Evolutionary conservation across 2,797 vertebrate genomes (phyloP), one percentile per base, ranked within the genome.

Genomic region (Crenichthys baileyi): DNA sequence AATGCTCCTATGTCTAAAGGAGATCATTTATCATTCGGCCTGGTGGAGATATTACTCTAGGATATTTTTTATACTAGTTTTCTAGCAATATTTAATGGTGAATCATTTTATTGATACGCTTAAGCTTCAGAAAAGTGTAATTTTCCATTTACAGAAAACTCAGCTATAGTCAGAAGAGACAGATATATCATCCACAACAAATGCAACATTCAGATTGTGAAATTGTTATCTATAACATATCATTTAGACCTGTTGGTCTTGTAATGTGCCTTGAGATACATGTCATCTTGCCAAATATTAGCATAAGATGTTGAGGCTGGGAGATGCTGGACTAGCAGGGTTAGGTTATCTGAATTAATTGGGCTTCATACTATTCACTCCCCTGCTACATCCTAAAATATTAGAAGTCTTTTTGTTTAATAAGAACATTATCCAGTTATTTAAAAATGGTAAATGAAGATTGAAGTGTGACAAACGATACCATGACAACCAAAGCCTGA

Each of bases 1-100:
- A 90, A 91, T 85, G 22, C 79, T 86, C 85, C 79, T 80, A 76
- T 84, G 83, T 89, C 82, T 87, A 81, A 88, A 80, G 79, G 75
- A 85, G 81, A 84, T 82, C 67, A 70, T 74, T 79, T 77, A 77
- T 74, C 79, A 65, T 63, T 55, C 65, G 51, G 56, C 89, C 86
- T 87, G 85, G 82, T 68, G 76, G 81, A 90, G 41, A 58, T 63
- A 90, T 89, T 86, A 84, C 70, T 78, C 51, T 65, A 63, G 31
- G 68, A 73, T 2, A 11, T n/a, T 73, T 71, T 73, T 77, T 68
- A 20, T 51, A 48, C 55, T 55, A 44, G 1, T 65, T 80, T 77
- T 75, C 46, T 46, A 48, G 73, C 78, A 18, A 18, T 36, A 24
- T 60, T 55, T 18, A 29, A 20, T 20, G 22, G 7, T 61, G 15